These are phyloP conservation scores for Drosophila biarmipes DNA, from an alignment of 1,140 invertebrate genomes.

Conservation along the genomic window DNA sequence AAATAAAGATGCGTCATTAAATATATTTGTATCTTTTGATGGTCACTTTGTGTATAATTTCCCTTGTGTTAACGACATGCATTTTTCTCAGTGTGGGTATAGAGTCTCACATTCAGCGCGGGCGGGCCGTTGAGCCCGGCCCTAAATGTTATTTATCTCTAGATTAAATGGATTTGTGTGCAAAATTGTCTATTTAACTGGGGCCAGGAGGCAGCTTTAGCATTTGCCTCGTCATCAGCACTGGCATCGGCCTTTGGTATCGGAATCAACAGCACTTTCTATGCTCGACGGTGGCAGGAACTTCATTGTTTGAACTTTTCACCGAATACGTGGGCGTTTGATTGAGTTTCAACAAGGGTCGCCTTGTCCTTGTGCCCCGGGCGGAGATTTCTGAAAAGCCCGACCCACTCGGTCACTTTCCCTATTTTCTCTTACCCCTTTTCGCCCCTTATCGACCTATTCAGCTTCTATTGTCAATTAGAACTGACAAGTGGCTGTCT, in stretches of 20 bases:
- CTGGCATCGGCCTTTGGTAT: constrained; percentile 21
- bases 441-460: not conserved
- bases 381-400: constrained; percentile 17
- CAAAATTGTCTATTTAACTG: constrained; percentile 81
- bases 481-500: constrained; percentile 56
- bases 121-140: constrained; percentile 27
- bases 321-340: constrained; percentile 66
- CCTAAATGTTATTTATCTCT: constrained; percentile 79
- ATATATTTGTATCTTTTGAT: no score
- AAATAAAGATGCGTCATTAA: no score
- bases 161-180: constrained; percentile 83
- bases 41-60: no score
- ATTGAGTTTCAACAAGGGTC: constrained; percentile 65
- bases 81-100: constrained; percentile 18
- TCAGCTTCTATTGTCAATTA: constrained; percentile 53
- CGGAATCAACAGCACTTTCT: constrained; percentile 35
- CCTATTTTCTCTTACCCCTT: not conserved
- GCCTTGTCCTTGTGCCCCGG: constrained; percentile 16
- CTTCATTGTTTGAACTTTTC: constrained; percentile 81
- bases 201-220: constrained; percentile 19
- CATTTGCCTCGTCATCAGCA: constrained; percentile 55
- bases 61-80: not conserved
- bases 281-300: constrained; percentile 41
- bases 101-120: constrained; percentile 12
- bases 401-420: constrained; percentile 14